Conservation (phyloP, 2,113 vertebrate species). For the Callorhinus ursinus region DNA sequence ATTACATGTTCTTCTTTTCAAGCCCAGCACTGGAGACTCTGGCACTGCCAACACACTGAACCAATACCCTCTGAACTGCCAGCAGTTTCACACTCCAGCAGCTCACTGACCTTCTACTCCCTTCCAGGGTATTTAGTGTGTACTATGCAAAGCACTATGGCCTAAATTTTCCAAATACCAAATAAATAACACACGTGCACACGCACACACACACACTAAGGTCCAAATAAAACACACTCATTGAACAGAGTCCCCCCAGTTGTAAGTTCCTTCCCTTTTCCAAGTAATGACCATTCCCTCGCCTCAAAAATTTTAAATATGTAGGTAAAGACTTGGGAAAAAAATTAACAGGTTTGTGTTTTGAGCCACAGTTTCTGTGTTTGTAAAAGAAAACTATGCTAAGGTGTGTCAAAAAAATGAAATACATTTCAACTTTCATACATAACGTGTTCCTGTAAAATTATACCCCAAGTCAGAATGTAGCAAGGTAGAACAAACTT, state of each 20-base stretch:
- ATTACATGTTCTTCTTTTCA: neutral
- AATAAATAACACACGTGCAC: neutral
- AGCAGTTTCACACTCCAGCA: too few relatives aligned
- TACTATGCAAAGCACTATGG: neutral
- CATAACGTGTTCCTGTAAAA: neutral
- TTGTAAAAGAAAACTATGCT: slow-evolving; percentile 18
- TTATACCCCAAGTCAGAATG: neutral
- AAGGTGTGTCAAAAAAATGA: neutral
- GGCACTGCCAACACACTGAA: neutral
- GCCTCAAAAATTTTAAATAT: neutral
- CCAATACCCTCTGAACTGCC: neutral
- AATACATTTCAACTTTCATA: neutral
- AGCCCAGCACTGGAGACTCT: neutral
- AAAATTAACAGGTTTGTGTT: neutral
- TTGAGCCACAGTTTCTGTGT: neutral
- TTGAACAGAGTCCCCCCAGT: neutral
- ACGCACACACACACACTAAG: neutral
- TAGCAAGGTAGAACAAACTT: neutral
- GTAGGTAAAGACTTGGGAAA: neutral
- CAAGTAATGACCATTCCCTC: neutral
- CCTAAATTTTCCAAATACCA: neutral
- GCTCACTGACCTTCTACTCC: neutral
- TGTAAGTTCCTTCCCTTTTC: neutral
- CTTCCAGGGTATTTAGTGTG: neutral
- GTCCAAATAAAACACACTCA: slow-evolving; percentile 22